Evolutionary conservation across 2,797 vertebrate genomes (phyloP), one percentile per base, ranked within the genome.

Genomic region (Clangula hyemalis): DNA sequence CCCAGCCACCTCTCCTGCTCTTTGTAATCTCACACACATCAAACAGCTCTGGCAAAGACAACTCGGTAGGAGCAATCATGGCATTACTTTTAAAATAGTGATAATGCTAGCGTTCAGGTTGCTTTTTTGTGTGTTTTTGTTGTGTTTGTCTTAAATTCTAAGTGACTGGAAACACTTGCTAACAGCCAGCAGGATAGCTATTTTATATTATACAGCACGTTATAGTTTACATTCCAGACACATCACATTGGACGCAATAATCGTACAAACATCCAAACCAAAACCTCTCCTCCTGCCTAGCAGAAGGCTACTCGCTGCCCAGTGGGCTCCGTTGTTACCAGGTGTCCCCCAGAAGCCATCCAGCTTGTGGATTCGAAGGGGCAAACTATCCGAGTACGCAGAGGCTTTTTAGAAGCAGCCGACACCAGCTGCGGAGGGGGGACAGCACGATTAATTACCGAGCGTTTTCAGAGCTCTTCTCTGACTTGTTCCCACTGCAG

Each of bases 151-250:
- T 68, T 65, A 51, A 56, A 85, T 56, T 94, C 65, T 87, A 94
- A 90, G 86, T 89, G 74, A 87, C 54, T 90, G 78, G 77, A 89
- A 94, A 92, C 24, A 66, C n/a, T 90, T 51, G 68, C 65, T 90
- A 94, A 95, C 58, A 75, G 90, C 86, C 86, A 76, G 65, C 88
- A 85, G 66, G 75, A 75, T 34, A 54, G 75, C 69, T 85, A 77
- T 92, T 92, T 89, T 66, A 39, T 80, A 93, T 74, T 87, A 87
- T 71, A 66, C 57, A 95, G 81, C 81, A 93, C 72, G 73, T 87
- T 87, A 83, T 1, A 51, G 65, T 80, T 89, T 92, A 92, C 72
- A 89, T 90, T 91, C 78, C 93, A 94, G 88, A 45, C 88, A 78
- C 51, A 94, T 79, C 87, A 39, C 25, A 74, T 6, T 87, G 65